Evolutionary conservation across 2,113 vertebrate genomes (phyloP).

Genomic region (Neotoma lepida): DNA sequence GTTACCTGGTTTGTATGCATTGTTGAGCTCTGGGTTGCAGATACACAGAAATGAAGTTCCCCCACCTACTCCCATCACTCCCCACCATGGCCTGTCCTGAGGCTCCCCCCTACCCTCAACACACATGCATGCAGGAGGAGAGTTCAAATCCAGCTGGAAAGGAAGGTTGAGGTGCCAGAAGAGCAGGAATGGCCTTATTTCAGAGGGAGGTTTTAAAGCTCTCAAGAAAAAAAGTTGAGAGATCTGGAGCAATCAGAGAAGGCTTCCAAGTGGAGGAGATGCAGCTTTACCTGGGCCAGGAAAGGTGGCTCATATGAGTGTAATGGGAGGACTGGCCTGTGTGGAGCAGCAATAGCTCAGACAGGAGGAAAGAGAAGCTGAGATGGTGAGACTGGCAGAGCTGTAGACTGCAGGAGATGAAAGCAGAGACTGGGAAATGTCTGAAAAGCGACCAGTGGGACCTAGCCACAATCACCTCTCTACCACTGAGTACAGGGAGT

Average conservation of each 20-base stretch:
- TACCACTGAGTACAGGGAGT: rapidly evolving
- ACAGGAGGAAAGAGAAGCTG: not conserved
- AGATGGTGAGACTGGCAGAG: rapidly evolving
- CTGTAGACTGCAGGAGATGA: not conserved
- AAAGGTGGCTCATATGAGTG: not conserved
- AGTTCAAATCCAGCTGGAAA: not conserved
- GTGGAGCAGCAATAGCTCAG: not conserved
- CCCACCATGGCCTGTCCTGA: not conserved
- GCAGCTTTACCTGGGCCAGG: not conserved
- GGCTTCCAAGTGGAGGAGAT: not conserved
- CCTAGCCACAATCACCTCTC: not conserved
- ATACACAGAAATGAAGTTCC: rapidly evolving
- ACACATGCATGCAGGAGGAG: not conserved
- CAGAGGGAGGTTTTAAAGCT: no score
- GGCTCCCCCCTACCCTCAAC: rapidly evolving
- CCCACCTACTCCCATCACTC: rapidly evolving
- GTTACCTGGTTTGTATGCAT: not conserved
- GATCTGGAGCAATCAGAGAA: not conserved
- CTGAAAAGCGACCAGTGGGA: not conserved
- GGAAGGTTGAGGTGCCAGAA: not conserved
- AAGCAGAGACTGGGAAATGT: not conserved
- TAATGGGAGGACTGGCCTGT: not conserved
- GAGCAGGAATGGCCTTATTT: not conserved
- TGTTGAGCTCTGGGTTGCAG: not conserved
- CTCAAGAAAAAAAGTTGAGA: not conserved